Evolutionary conservation across 2,797 vertebrate genomes (phyloP).

Genomic region (Sebastes kiyomatsui): DNA sequence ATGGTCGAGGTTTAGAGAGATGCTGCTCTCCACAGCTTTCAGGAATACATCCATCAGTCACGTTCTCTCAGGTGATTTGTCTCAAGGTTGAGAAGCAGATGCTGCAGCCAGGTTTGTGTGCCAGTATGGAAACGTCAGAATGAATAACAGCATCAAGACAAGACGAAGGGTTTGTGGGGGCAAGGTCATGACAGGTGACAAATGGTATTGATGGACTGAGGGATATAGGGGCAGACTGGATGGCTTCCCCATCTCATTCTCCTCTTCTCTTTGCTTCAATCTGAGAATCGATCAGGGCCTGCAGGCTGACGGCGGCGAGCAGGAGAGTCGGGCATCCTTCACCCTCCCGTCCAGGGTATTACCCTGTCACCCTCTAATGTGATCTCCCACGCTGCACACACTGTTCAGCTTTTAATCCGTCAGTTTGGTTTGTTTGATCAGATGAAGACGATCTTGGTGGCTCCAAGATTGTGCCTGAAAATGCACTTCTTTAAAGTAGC

Average conservation of each 20-base stretch:
- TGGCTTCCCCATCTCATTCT: constrained; percentile 39
- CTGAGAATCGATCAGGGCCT: constrained; percentile 50
- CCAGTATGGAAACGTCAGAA: constrained; percentile 34
- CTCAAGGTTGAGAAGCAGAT: constrained; percentile 51
- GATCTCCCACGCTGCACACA: constrained; percentile 1
- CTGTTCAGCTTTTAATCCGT: neutral
- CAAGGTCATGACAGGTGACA: constrained; percentile 56
- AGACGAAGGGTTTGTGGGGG: constrained; percentile 32
- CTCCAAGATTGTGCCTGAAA: neutral
- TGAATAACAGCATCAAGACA: constrained; percentile 50
- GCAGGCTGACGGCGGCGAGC: constrained; percentile 25
- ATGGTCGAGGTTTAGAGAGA: neutral
- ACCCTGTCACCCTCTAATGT: constrained; percentile 26
- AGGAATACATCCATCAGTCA: constrained; percentile 32
- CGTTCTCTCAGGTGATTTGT: constrained; percentile 47
- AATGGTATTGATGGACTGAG: constrained; percentile 60
- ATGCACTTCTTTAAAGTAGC: too few species aligned
- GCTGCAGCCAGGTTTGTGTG: constrained; percentile 36
- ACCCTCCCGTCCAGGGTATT: constrained; percentile 18
- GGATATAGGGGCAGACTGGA: constrained; percentile 29
- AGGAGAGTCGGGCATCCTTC: constrained; percentile 32
- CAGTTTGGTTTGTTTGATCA: neutral
- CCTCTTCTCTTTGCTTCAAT: constrained; percentile 25
- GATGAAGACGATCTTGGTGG: neutral
- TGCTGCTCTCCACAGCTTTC: constrained; percentile 16